Evolutionary conservation across 92 coral and sea anemone genomes (phyloP).

Genomic region (Chrysogorgia sp.): DNA sequence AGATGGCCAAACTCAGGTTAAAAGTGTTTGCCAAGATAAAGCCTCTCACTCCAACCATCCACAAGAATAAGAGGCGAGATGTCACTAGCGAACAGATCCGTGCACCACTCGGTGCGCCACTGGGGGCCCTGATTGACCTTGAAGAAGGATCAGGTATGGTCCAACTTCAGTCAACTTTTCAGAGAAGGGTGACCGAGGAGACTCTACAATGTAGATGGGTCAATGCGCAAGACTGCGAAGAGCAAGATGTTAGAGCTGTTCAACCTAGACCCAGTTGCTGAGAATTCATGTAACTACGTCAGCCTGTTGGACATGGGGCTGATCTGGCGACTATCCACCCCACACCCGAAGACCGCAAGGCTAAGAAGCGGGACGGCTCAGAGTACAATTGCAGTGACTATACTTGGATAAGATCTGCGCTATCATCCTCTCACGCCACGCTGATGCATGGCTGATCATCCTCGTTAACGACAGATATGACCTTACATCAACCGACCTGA

Average conservation of each 20-base stretch:
- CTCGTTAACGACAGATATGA: conserved; percentile 39
- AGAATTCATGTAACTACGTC: conserved; percentile 31
- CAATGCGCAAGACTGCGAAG: conserved; percentile 48
- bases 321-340: conserved; percentile 48
- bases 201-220: conserved; percentile 42
- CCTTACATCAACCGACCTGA: conserved; percentile 40
- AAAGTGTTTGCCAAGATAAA: conserved; percentile 42
- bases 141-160: conserved; percentile 51
- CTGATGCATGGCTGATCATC: conserved; percentile 35
- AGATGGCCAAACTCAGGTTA: conserved; percentile 47
- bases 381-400: conserved; percentile 46
- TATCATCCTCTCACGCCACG: conserved; percentile 40
- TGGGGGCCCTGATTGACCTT: conserved; percentile 44
- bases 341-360: conserved; percentile 42
- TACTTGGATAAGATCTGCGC: conserved; percentile 49
- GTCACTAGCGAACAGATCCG: conserved; percentile 38
- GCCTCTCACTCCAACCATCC: conserved; percentile 43
- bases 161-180: conserved; percentile 43
- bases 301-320: conserved; percentile 43
- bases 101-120: conserved; percentile 42
- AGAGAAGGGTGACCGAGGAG: conserved; percentile 49
- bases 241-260: conserved; percentile 50
- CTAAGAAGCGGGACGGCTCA: conserved; percentile 45
- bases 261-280: conserved; percentile 45
- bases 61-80: conserved; percentile 45